Conservation (phyloP, 2,113 vertebrate genomes). For the Salvelinus alpinus region DNA sequence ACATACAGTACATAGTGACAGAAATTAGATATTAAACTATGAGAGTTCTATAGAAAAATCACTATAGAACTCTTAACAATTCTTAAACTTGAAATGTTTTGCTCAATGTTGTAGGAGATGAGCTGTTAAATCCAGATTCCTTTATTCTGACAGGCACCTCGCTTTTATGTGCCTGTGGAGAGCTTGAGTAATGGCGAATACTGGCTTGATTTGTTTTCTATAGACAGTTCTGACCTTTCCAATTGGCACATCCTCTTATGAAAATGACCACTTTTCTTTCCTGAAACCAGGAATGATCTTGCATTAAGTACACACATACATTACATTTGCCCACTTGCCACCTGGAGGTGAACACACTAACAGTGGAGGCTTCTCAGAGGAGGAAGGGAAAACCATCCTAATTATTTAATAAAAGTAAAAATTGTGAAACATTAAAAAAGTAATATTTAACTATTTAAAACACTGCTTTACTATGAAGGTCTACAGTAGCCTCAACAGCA, state of each 20-base stretch:
- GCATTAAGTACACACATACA: constrained; percentile 64
- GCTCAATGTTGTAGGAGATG: neutral
- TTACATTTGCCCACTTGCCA: constrained; percentile 23
- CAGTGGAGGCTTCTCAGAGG: no score
- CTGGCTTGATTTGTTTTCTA: constrained; percentile 68
- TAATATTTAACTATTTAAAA: no score
- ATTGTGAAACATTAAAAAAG: no score
- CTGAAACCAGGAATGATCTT: constrained; percentile 55
- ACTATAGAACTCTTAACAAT: no score
- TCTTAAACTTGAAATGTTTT: no score
- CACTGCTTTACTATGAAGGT: no score
- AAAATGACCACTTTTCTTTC: constrained; percentile 69
- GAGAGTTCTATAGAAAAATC: no score
- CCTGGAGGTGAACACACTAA: neutral
- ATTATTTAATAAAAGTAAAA: no score
- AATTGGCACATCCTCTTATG: constrained; percentile 62
- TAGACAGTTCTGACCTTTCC: constrained; percentile 73
- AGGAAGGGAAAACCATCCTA: no score
- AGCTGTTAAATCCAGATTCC: neutral
- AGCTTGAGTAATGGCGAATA: constrained; percentile 68
- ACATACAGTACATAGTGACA: no score
- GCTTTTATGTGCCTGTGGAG: constrained; percentile 64
- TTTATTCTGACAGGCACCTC: constrained; percentile 62
- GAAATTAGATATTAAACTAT: no score
- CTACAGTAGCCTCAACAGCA: no score